phyloP scores from a whole-genome alignment of 2,797 vertebrate species.

The Scolopax rusticola region DNA sequence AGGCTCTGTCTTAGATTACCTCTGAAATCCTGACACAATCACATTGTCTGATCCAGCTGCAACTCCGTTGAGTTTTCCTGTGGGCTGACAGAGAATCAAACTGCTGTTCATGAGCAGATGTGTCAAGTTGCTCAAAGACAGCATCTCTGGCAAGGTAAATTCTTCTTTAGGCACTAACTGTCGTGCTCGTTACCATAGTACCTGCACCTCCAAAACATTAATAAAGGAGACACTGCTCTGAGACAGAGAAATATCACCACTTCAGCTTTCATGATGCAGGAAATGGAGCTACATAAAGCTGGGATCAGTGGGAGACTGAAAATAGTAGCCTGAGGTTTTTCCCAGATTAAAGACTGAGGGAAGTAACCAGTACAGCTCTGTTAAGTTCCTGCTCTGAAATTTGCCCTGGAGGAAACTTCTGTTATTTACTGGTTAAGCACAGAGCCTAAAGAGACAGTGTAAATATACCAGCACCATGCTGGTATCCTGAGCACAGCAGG shows the following conservation, averaged over 20 bases:
- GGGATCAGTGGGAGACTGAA: constrained; percentile 1
- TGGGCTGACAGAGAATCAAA: constrained; percentile 13
- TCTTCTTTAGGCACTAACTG: constrained; percentile 34
- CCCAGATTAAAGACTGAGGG: background rate
- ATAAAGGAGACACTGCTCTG: background rate
- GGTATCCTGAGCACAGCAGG: background rate
- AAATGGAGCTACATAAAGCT: background rate
- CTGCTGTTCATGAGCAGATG: constrained; percentile 29
- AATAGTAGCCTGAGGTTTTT: constrained; percentile 28
- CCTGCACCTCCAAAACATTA: constrained; percentile 32
- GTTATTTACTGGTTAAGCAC: background rate
- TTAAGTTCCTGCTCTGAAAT: constrained; percentile 6
- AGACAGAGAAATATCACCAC: background rate
- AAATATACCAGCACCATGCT: background rate
- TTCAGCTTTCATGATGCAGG: background rate
- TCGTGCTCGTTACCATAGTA: constrained; percentile 19
- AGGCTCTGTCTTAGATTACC: constrained; percentile 10
- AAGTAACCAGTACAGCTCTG: background rate
- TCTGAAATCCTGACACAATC: constrained; percentile 17
- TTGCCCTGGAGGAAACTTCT: constrained; percentile 15
- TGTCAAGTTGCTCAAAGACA: constrained; percentile 47
- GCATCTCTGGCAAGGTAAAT: background rate
- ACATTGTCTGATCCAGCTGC: constrained; percentile 37
- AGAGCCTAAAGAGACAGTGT: background rate
- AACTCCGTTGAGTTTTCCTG: constrained; percentile 3